Evolutionary conservation across 2,113 vertebrate genomes (phyloP), one percentile per base, ranked within the genome.

Genomic region (Mesoclemmys tuberculata): DNA sequence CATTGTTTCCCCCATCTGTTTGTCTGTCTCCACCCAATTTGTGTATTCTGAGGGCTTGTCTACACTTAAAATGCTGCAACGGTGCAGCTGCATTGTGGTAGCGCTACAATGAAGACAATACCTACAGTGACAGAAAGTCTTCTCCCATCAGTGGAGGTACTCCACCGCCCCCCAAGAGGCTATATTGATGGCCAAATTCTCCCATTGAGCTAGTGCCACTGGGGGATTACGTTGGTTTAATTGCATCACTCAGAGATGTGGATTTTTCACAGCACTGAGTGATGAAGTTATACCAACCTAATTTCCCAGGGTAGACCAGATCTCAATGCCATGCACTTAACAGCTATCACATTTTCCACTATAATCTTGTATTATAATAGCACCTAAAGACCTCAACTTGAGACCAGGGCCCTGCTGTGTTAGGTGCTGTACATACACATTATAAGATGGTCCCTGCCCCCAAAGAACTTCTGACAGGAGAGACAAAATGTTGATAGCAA

Each of bases 1-100:
- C 51, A 27, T 78, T 89, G 51, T 84, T 93, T 77, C 52, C 41
- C 85, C 80, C 87, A 90, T 83, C 92, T 95, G 86, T 48, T 29
- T 85, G 80, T 64, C 77, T 84, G 82, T 61, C 89, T 38, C 87
- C 87, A 18, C 56, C 90, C 77, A 84, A 9, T 61, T 93, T 96
- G 92, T 48, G 5, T 52, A 2, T 31, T 93, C 41, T 85, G 85
- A 56, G 5, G 14, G 13, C 51, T 52, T 52, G 51, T 52, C 51
- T 14, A 52, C 14, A 52, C 16, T 52, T 52, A 52, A 52, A 52
- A 52, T 52, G 51, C 51, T 52, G 51, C 49, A 49, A 49, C 8
- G 9, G 49, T 49, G 49, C 51, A 52, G 51, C 51, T 52, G 51
- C 16, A 18, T 52, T 5, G 14, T 18, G 5, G 14, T 14, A 52